phyloP scores from a whole-genome alignment of 2,113 vertebrate genomes.

The Grammomys dolichurus region DNA sequence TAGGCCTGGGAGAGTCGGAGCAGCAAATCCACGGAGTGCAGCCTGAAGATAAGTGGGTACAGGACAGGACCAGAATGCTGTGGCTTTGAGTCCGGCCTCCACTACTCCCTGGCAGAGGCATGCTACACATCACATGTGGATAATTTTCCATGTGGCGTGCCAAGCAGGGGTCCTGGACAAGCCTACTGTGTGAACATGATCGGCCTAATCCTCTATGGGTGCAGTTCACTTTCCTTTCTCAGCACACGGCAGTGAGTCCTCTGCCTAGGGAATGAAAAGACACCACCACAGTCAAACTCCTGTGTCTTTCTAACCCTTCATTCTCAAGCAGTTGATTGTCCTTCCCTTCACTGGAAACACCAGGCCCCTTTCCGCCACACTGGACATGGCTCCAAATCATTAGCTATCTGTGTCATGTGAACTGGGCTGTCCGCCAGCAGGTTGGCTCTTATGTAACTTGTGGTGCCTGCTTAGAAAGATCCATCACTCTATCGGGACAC shows the following conservation, averaged over 20 bases:
- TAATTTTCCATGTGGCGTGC: fast-evolving
- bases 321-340: background rate
- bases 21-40: fast-evolving
- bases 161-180: background rate
- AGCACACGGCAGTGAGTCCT: too few species aligned
- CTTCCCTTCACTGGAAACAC: constrained; percentile 34
- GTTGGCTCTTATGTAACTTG: constrained; percentile 89
- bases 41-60: fast-evolving
- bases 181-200: fast-evolving
- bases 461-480: constrained; percentile 90
- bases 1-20: background rate
- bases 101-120: background rate
- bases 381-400: constrained; percentile 85
- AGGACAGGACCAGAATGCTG: background rate
- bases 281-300: background rate
- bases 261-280: background rate
- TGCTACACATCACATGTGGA: background rate
- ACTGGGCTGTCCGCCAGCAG: constrained; percentile 86
- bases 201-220: background rate
- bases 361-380: constrained; percentile 83
- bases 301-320: background rate
- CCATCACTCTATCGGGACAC: constrained; percentile 84
- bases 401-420: constrained; percentile 88
- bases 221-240: background rate
- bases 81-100: background rate